These are phyloP conservation scores for Percopsis omiscomaycus DNA, from an alignment of 2,797 vertebrate species.

Conservation along the genomic window DNA sequence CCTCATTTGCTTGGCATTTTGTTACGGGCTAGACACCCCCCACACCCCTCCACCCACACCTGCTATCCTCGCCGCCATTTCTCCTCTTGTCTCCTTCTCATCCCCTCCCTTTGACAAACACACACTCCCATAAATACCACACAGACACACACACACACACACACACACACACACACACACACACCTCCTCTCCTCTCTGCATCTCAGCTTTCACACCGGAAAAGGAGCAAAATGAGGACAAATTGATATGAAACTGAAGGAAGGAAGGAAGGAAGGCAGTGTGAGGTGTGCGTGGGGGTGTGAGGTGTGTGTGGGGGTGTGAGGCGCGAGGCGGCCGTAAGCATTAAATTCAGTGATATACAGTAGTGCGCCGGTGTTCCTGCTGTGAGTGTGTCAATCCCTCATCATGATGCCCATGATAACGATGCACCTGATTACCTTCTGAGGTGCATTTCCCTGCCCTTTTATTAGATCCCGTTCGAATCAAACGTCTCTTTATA, in stretches of 20 bases:
- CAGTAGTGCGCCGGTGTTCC: conserved; percentile 28
- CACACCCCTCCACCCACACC: conserved; percentile 14
- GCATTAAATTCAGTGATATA: conserved; percentile 64
- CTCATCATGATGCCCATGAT: conserved; percentile 52
- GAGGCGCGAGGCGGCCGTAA: conserved; percentile 38
- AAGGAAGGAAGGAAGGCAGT: conserved; percentile 30
- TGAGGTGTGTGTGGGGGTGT: neutral
- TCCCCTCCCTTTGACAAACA: neutral
- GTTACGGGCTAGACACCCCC: conserved; percentile 64
- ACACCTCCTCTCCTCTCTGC: conserved; percentile 32
- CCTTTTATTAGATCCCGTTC: neutral
- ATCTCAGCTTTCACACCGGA: conserved; percentile 51
- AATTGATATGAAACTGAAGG: conserved; percentile 70
- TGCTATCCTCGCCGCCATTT: conserved; percentile 22
- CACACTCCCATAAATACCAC: conserved; percentile 15
- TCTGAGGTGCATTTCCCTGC: conserved; percentile 31
- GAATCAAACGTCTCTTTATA: no score
- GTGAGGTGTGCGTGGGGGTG: neutral
- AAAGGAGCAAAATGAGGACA: conserved; percentile 74
- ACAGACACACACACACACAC: conserved; percentile 32
- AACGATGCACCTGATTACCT: conserved; percentile 29
- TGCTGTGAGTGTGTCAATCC: conserved; percentile 49
- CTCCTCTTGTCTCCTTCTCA: conserved; percentile 13
- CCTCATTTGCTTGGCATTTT: conserved; percentile 83
- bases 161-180: conserved; percentile 1